Evolutionary conservation across 1,140 invertebrate genomes (phyloP), one percentile per base, ranked within the genome.

Genomic region (Cecropterus lyciades): DNA sequence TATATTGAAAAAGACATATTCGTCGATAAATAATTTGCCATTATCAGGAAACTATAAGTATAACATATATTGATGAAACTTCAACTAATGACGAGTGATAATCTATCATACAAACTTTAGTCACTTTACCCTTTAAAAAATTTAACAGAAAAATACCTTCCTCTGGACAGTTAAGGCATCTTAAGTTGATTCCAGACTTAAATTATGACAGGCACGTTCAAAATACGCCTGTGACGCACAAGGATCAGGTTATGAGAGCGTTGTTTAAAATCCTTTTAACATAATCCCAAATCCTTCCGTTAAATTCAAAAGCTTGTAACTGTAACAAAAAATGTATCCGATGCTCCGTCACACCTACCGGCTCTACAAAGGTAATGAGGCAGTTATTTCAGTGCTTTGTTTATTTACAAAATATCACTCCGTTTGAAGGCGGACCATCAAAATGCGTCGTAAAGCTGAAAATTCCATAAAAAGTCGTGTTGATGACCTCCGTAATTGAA

Each of bases 371-470:
- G 87, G 89, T 91, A 89, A 90, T 86, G 82, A 87, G 73, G 53
- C 72, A 85, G 86, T 86, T 91, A 90, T 90, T 91, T 89, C 85
- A 89, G 89, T 89, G 77, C 77, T 73, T 80, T 91, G 89, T 91
- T 91, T 91, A 91, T 91, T 91, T 91, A 91, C 89, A 88, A 90
- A 91, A 91, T 91, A 91, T 91, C 89, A 91, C 82, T 91, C 84
- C 79, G 89, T 91, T 91, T 91, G 89, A 91, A 91, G 87, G 87
- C 87, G 89, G 84, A 89, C 89, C 89, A 92, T 92, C 89, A 92
- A 90, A 89, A 90, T 92, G 87, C 80, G 79, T 87, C 86, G 84
- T 92, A 87, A 92, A 91, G 65, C 77, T 85, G 80, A 81, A 89
- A 91, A 89, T 92, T 89, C 89, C 87, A 90, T 90, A 92, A 92